Conservation (phyloP, 2,113 vertebrate genomes). For the Thunnus maccoyii region DNA sequence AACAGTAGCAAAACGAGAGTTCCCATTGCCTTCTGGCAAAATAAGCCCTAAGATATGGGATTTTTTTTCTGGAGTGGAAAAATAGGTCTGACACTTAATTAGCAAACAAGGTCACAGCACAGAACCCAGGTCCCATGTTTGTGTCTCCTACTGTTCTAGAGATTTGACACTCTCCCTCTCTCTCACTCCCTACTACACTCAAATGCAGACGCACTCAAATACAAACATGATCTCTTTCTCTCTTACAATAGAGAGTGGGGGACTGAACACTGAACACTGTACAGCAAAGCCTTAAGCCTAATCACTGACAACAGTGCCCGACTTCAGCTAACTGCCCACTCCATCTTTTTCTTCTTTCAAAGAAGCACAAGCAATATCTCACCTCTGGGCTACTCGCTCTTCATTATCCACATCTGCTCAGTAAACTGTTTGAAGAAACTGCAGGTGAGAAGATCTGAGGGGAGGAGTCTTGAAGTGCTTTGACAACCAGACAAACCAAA, state of each 20-base stretch:
- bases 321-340: not conserved
- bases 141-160: conserved; percentile 39
- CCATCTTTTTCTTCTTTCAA: not conserved
- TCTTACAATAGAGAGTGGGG: not conserved
- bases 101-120: conserved; percentile 75
- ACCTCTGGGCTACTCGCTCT: not conserved
- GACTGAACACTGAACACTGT: not conserved
- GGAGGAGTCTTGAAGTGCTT: conserved; percentile 19
- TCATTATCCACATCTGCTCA: conserved; percentile 17
- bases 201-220: conserved; percentile 11
- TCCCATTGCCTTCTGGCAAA: conserved; percentile 58
- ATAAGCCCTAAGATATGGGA: conserved; percentile 30
- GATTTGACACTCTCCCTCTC: conserved; percentile 28
- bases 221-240: conserved; percentile 16
- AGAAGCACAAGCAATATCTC: not conserved
- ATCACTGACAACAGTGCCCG: not conserved
- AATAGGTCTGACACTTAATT: conserved; percentile 78
- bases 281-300: conserved; percentile 10
- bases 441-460: conserved; percentile 26
- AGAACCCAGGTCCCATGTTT: conserved; percentile 52
- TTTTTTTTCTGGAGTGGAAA: conserved; percentile 68
- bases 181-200: not conserved
- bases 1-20: conserved; percentile 12
- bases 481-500: conserved; percentile 39
- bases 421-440: conserved; percentile 26